Conservation (phyloP, 1,140 invertebrate genomes). For the Danaus melanippus region DNA sequence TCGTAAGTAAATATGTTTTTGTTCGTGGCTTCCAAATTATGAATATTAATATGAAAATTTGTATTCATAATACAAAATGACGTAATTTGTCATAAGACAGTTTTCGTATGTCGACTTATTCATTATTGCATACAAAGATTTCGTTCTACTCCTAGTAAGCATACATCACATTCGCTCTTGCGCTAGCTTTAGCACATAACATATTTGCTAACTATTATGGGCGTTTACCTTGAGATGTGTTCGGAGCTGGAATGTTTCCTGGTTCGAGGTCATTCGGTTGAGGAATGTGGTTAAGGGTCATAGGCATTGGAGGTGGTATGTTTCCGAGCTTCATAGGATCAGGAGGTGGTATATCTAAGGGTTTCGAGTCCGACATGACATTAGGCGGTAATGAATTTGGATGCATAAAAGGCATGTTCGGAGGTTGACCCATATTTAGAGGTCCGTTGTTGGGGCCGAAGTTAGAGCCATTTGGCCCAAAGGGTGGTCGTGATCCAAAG, state of each 20-base stretch:
- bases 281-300: conserved; percentile 40
- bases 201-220: too few species aligned
- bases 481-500: conserved; percentile 26
- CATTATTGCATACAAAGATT: too few species aligned
- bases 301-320: conserved; percentile 47
- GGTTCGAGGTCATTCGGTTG: conserved; percentile 49
- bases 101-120: too few species aligned
- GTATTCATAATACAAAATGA: too few species aligned
- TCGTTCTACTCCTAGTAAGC: too few species aligned
- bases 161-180: too few species aligned
- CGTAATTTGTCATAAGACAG: too few species aligned
- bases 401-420: conserved; percentile 40
- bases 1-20: too few species aligned
- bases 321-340: conserved; percentile 50
- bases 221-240: conserved; percentile 44
- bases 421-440: conserved; percentile 19
- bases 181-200: too few species aligned
- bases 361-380: conserved; percentile 39
- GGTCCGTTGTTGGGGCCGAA: conserved; percentile 25
- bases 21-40: too few species aligned
- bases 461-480: conserved; percentile 30
- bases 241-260: conserved; percentile 40
- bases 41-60: too few species aligned
- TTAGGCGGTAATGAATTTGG: conserved; percentile 24
- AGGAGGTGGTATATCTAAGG: conserved; percentile 44